Percentiles rank a stretch among this genome's conserved stretches.
phyloP scores from a whole-genome alignment of 1,140 invertebrate species.

The Psilanteris sp. region DNA sequence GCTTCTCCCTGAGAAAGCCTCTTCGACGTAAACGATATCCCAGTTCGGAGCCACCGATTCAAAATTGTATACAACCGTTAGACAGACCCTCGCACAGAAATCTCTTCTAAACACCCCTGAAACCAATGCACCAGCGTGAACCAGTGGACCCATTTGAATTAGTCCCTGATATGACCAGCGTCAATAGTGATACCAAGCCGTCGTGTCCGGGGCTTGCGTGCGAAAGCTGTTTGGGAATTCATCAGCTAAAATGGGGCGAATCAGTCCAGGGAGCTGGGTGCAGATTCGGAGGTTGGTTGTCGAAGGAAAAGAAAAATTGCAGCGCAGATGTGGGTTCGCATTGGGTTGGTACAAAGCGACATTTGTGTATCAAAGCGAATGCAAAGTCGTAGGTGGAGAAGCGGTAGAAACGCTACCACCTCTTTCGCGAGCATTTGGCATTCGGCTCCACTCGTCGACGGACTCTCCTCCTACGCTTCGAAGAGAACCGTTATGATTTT shows the following conservation, averaged over 20 bases:
- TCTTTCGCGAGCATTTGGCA: conserved; percentile 56
- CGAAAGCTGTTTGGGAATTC: no score
- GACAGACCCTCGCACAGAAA: no score
- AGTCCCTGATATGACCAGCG: no score
- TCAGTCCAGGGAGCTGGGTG: conserved; percentile 11
- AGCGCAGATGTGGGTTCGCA: conserved; percentile 35
- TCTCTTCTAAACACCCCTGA: no score
- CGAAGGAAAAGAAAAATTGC: conserved; percentile 38
- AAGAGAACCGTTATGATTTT: conserved; percentile 79
- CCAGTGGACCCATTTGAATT: no score
- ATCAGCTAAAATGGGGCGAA: no score
- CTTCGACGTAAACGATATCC: conserved; percentile 38
- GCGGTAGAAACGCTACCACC: conserved; percentile 60
- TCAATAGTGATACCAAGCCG: no score
- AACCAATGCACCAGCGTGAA: no score
- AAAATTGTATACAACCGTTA: conserved; percentile 51
- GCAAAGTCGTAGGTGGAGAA: conserved; percentile 58
- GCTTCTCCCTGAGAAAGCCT: conserved; percentile 55
- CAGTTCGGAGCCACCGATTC: conserved; percentile 63
- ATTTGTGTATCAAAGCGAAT: conserved; percentile 59
- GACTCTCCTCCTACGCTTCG: conserved; percentile 63
- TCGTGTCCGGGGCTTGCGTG: no score
- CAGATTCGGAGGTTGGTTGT: conserved; percentile 29
- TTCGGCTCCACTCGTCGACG: conserved; percentile 53
- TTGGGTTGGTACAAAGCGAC: conserved; percentile 53